Base-by-base conservation (phyloP, 2,113 vertebrate species). In the Orthonyx spaldingii region DNA sequence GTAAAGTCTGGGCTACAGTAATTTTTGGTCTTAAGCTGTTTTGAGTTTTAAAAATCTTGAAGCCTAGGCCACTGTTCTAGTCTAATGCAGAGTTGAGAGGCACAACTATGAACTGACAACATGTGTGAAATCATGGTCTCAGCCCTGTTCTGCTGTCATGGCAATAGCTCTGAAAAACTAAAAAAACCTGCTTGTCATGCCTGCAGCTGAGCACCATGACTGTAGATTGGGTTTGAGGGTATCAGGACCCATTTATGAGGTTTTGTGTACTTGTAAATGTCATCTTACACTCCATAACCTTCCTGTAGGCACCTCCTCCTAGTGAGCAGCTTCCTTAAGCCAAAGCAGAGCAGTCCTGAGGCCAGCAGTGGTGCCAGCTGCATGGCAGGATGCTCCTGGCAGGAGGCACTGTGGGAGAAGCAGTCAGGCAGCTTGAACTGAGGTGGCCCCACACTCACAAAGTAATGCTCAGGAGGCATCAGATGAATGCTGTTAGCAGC, bases 31-130 rank as follows among this genome's bases (percentile, higher is more conserved):
- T 61, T 55, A 27, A 68, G 60, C 19, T 4, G 1, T 41, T 66
- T 70, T 64, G 57, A 86, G 26, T 68, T 75, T 42, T 64, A 46
- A 68, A 80, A 66, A 22, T 11, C 41, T 69, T 63, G 70, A 71
- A 59, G 44, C 21, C 19, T 32, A 69, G 55, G 37, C 27, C 0
- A 0, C 63, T 42, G 32, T 37, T 84, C 21, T 37, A 9, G 27
- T 53, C 33, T 44, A 53, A 24, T 5, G 6, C 7, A 33, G 18
- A 80, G 35, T 9, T 49, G 42, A 49, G 41, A 61, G 63, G 52
- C 28, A 13, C 9, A 50, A 24, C 44, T 61, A 32, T 2, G 7
- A 70, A 20, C 32, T 8, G 63, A 47, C 0, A 2, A 33, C 1
- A 3, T 3, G 16, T 76, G 53, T 61, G 64, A 70, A 87, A 63